Conservation (phyloP, 1,140 invertebrate species). For the Scaptomyza hsui region DNA sequence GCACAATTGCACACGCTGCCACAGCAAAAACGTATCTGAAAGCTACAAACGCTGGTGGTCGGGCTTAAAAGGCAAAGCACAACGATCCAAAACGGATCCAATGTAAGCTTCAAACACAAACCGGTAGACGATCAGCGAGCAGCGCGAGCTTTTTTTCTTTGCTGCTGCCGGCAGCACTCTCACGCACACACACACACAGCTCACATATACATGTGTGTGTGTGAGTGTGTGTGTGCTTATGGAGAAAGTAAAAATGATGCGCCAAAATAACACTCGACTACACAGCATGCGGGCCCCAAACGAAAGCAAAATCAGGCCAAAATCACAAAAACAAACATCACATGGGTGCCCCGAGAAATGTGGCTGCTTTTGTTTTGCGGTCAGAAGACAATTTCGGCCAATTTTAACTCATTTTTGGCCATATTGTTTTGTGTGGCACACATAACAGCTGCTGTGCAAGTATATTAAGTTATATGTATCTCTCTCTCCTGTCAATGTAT, state of each 20-base stretch:
- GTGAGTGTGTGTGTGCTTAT: conserved; percentile 17
- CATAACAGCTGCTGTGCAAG: conserved; percentile 1
- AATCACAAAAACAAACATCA: conserved; percentile 42
- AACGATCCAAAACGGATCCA: conserved; percentile 67
- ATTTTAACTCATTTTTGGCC: conserved; percentile 43
- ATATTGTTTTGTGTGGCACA: conserved; percentile 27
- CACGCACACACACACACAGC: conserved; percentile 12
- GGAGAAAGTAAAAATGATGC: conserved; percentile 73
- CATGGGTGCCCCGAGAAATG: conserved; percentile 11
- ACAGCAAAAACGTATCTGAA: conserved; percentile 81
- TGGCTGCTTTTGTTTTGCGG: conserved; percentile 56
- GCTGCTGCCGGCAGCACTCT: conserved; percentile 37
- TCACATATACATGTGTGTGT: conserved; percentile 1
- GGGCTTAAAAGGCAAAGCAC: conserved; percentile 79
- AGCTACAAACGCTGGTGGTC: conserved; percentile 60
- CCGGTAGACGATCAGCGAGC: conserved; percentile 34
- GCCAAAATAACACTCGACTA: conserved; percentile 55
- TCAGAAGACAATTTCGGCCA: conserved; percentile 67
- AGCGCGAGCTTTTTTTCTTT: conserved; percentile 37
- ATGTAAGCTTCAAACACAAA: conserved; percentile 53
- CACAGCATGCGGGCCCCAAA: conserved; percentile 61
- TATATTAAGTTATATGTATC: conserved; percentile 3
- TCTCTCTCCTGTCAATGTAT: conserved; percentile 2
- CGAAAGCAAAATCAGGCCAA: conserved; percentile 61
- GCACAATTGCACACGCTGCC: conserved; percentile 60